Base-by-base conservation (phyloP, 2,113 vertebrate genomes). In the Potamarius usumacintae region DNA sequence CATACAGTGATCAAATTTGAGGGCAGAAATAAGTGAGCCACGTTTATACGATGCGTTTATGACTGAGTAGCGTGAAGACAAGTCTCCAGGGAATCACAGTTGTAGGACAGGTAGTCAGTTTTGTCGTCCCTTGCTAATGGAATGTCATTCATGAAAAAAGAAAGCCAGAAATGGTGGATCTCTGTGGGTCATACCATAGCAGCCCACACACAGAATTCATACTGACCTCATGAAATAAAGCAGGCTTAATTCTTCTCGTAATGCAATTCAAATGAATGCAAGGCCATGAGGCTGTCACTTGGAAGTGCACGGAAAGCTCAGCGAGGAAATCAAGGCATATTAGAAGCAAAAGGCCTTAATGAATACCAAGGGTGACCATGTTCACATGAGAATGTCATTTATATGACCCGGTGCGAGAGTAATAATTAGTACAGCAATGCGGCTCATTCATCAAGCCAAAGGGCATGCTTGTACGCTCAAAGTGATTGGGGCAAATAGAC, bases 181-280 rank as follows among this genome's bases (percentile, higher is more conserved):
- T 48, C 50, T 58, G 14, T 17, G 34, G n/a, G 53, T 27, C 18
- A 42, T 60, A 34, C 60, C 71, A 67, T 87, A 85, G 53, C 77
- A 10, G 57, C 60, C 77, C 65, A 85, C 85, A 87, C 82, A 63
- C 50, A 62, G 80, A 79, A 88, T 77, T 90, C 53, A n/a, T 55
- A 71, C 67, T 7, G 48, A 88, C 27, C 77, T 57, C 69, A 15
- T 42, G 48, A 85, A 65, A 18, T 79, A 91, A 83, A 84, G 90
- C 85, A 88, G 88, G 67, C 53, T 91, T 85, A 82, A 89, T 89
- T 91, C 85, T 79, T 80, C 65, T 76, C 82, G 80, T 90, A 89
- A 89, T 86, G 50, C 83, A 89, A 86, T 89, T 62, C 50, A 80
- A 83, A 89, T 90, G 76, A 87, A 91, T 87, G 53, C 57, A 62